Evolutionary conservation across 92 coral and sea anemone genomes (phyloP).

Genomic region (Porites rus): DNA sequence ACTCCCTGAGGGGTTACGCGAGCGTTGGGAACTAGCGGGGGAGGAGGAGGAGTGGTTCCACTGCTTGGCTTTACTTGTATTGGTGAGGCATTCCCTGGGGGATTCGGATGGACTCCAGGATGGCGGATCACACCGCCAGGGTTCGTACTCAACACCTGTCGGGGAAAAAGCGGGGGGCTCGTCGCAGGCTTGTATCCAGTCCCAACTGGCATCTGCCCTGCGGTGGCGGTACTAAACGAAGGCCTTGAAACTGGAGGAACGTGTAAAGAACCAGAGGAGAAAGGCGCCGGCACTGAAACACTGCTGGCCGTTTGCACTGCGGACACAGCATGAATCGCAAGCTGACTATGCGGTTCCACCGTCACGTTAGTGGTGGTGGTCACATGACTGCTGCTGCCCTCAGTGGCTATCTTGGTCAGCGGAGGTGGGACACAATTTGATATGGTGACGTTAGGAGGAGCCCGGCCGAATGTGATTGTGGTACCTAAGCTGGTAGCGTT

Average conservation of each 20-base stretch:
- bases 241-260: conserved; percentile 29
- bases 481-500: conserved; percentile 83
- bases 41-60: conserved; percentile 50
- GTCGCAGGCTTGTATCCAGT: conserved; percentile 32
- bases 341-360: conserved; percentile 34
- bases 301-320: conserved; percentile 52
- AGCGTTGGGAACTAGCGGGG: conserved; percentile 52
- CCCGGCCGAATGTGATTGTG: conserved; percentile 87
- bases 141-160: conserved; percentile 38
- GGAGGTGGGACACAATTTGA: conserved; percentile 72
- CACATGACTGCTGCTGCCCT: conserved; percentile 47
- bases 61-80: conserved; percentile 46
- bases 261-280: conserved; percentile 38
- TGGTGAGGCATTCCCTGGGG: conserved; percentile 24
- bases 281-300: conserved; percentile 32
- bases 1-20: conserved; percentile 31
- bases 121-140: conserved; percentile 52
- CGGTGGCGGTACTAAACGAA: conserved; percentile 22
- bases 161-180: conserved; percentile 34
- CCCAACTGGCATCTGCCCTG: conserved; percentile 36
- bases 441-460: conserved; percentile 81
- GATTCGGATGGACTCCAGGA: conserved; percentile 52
- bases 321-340: conserved; percentile 37
- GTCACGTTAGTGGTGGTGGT: conserved; percentile 33
- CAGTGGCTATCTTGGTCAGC: conserved; percentile 63